A percentile compares a stretch with the other conserved stretches of the same genome.
Conservation (phyloP, 2,888 invertebrate species). For the Steinernema scapterisci region DNA sequence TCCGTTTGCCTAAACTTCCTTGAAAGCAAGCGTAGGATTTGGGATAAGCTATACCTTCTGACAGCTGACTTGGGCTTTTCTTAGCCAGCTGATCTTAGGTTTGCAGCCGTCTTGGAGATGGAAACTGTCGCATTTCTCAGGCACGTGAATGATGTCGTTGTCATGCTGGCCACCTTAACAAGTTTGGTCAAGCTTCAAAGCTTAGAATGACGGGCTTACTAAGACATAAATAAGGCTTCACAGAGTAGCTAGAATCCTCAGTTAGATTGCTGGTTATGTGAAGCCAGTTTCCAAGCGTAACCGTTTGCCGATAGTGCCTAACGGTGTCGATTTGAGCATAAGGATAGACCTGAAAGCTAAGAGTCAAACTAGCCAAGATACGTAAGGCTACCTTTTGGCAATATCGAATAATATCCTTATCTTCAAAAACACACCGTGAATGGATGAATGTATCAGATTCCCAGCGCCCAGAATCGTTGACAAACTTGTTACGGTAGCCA, state of each 20-base stretch:
- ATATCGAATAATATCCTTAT: neutral
- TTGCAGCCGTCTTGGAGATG: neutral
- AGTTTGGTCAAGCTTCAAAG: neutral
- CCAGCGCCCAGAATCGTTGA: neutral
- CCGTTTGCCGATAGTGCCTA: neutral
- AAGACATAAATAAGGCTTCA: neutral
- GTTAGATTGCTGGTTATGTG: neutral
- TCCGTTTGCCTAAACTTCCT: no score
- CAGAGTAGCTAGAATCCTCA: neutral
- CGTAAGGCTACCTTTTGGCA: neutral
- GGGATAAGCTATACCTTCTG: no score
- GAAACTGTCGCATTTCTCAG: neutral
- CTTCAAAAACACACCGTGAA: neutral
- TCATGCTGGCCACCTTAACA: neutral
- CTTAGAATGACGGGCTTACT: neutral
- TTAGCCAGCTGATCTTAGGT: neutral
- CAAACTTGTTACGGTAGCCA: slow-evolving; percentile 17
- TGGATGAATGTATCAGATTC: neutral
- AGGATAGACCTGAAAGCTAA: neutral
- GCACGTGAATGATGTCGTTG: neutral
- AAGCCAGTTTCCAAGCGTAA: slow-evolving; percentile 3
- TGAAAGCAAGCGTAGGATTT: no score
- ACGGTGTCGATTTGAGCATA: neutral
- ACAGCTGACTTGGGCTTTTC: neutral
- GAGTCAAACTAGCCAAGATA: neutral